Base-by-base conservation (phyloP, 2,888 invertebrate species). In the Dorcus parallelipipedus region DNA sequence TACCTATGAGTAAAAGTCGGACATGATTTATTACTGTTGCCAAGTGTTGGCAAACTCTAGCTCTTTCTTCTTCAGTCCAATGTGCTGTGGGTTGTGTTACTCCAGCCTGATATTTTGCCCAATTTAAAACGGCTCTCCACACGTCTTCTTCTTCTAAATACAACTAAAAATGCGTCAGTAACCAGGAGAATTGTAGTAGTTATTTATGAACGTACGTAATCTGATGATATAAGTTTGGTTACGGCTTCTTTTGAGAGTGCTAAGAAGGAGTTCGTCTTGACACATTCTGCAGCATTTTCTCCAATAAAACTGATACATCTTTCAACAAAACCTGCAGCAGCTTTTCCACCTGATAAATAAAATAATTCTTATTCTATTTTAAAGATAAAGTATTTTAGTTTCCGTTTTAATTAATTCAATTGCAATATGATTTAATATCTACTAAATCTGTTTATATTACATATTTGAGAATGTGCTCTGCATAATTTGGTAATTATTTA, bases 81-180 rank as follows among this genome's bases (percentile, higher is more conserved):
- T 93, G 93, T 45, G 91, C 89, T 0, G 94, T 91, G 47, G 93
- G 93, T 78, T 94, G 93, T 40, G 93, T 91, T 41, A 95, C 94
- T 38, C 93, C 93, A 0, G 94, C 93, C 78, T 90, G 92, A 79
- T 94, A 91, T 80, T 95, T 95, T 26, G 95, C 92, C 95, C 95
- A 96, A 61, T 88, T 89, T 26, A 96, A 80, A 0, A 93, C 93
- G 54, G 92, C 91, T 43, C 95, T 84, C 95, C 95, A 95, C 0
- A 96, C 95, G 71, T 95, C 93, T 76, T 95, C 95, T 76, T 96
- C 95, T 75, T 95, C 95, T 49, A 95, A 77, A 48, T 92, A 92
- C 20, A 95, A 82, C 90, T 92, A 71, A 7, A 70, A 26, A 51
- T 9, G 14, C 10, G 49, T 52, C 52, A 26, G 40, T 23, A 42